Conservation (phyloP, 2,797 vertebrate genomes). For the Paratrypauchen microcephalus region DNA sequence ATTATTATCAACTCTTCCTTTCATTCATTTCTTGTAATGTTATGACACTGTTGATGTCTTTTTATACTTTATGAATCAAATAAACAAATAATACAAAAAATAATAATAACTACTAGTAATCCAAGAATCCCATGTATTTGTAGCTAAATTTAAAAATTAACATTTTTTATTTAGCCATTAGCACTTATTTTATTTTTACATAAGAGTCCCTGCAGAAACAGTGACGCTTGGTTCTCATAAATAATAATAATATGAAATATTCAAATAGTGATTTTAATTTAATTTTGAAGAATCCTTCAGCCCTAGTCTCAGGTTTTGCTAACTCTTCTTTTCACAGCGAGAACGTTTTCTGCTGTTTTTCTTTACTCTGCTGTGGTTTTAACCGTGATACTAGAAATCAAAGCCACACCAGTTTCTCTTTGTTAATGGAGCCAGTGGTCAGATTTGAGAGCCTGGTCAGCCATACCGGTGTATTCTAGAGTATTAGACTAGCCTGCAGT, state of each 20-base stretch:
- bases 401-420: conserved; percentile 35
- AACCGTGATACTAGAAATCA: conserved; percentile 24
- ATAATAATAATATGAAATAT: background rate
- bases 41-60: too few species aligned
- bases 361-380: conserved; percentile 17
- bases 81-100: too few species aligned
- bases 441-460: conserved; percentile 9
- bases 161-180: too few species aligned
- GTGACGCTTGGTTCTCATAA: too few species aligned
- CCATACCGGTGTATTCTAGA: background rate
- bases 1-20: too few species aligned
- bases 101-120: too few species aligned
- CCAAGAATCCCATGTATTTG: too few species aligned
- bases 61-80: too few species aligned
- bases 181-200: too few species aligned
- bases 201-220: too few species aligned
- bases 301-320: conserved; percentile 6
- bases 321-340: conserved; percentile 57
- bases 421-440: conserved; percentile 54
- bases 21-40: too few species aligned
- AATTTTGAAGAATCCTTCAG: background rate
- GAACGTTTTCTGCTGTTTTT: conserved; percentile 31
- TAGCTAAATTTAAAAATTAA: too few species aligned
- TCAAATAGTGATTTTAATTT: background rate
- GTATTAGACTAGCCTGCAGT: background rate